Percentiles rank a stretch among this genome's conserved stretches.
phyloP scores from a whole-genome alignment of 2,113 vertebrate genomes.

The Suncus etruscus region DNA sequence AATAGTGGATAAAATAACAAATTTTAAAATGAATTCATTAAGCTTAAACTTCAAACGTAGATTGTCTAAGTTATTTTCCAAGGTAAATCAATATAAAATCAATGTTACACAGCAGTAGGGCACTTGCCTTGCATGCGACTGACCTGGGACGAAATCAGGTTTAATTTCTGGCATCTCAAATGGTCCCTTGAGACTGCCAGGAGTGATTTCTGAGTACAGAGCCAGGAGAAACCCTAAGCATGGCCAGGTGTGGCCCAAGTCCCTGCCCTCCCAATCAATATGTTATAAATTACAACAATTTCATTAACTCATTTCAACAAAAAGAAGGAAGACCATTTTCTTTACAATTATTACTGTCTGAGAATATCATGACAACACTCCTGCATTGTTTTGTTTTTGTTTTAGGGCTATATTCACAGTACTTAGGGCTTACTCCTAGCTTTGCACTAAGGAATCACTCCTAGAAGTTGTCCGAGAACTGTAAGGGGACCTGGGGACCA shows the following conservation, averaged over 20 bases:
- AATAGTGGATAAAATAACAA: not conserved
- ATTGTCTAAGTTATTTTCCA: conserved; percentile 5
- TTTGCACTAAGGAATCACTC: too few species aligned
- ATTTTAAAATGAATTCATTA: conserved; percentile 26
- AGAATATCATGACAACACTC: not conserved
- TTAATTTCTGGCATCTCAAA: not conserved
- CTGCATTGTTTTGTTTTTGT: not conserved
- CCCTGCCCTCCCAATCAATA: too few species aligned
- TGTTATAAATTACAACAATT: too few species aligned
- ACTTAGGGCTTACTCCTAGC: too few species aligned
- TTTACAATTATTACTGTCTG: not conserved
- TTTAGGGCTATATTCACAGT: not conserved
- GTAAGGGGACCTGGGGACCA: too few species aligned
- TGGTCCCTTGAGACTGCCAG: not conserved
- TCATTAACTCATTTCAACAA: not conserved
- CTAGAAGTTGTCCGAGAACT: too few species aligned
- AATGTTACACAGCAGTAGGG: too few species aligned
- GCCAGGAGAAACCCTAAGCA: too few species aligned
- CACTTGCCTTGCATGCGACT: not conserved
- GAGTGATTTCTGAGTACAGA: not conserved
- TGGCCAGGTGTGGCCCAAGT: too few species aligned
- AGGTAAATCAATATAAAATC: not conserved
- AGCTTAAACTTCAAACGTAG: not conserved
- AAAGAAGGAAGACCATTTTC: not conserved
- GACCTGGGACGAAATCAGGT: not conserved